Conservation (phyloP, 2,888 invertebrate genomes). For the Adela reaumurella region DNA sequence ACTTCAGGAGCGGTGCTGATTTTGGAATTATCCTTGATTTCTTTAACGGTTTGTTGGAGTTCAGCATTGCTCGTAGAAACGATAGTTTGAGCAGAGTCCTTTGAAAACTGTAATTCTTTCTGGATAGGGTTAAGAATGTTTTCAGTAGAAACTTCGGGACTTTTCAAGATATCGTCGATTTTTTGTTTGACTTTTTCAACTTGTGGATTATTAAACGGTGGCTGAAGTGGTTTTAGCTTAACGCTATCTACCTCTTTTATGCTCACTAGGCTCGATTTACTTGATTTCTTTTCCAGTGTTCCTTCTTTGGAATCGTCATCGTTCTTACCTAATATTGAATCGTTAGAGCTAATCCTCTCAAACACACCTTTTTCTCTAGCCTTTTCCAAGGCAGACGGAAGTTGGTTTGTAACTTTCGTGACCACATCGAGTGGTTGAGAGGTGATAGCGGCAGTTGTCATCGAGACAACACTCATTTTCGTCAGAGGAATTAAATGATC, state of each 20-base stretch:
- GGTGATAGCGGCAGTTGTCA: conserved; percentile 58
- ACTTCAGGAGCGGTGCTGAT: not conserved
- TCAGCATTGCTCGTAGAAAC: conserved; percentile 28
- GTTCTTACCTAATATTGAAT: conserved; percentile 35
- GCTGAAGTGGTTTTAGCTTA: conserved; percentile 37
- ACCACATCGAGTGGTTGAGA: conserved; percentile 54
- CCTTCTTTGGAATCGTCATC: conserved; percentile 20
- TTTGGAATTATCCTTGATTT: conserved; percentile 25
- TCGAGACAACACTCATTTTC: conserved; percentile 50
- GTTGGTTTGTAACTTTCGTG: conserved; percentile 51
- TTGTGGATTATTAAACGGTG: conserved; percentile 47
- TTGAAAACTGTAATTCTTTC: conserved; percentile 22
- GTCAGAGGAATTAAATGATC: conserved; percentile 43
- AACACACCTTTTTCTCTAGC: conserved; percentile 48
- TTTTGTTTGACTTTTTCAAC: conserved; percentile 45
- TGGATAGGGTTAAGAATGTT: conserved; percentile 29
- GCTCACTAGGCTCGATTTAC: conserved; percentile 12
- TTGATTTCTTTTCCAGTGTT: conserved; percentile 17
- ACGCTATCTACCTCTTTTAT: conserved; percentile 23
- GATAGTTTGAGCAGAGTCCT: conserved; percentile 22
- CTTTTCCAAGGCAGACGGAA: conserved; percentile 44
- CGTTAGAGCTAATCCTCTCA: conserved; percentile 43
- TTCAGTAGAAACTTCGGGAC: conserved; percentile 45
- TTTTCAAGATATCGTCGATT: conserved; percentile 45
- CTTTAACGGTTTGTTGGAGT: conserved; percentile 22